These are phyloP conservation scores for Lineus longissimus DNA, from an alignment of 1,140 invertebrate genomes.

Conservation along the genomic window DNA sequence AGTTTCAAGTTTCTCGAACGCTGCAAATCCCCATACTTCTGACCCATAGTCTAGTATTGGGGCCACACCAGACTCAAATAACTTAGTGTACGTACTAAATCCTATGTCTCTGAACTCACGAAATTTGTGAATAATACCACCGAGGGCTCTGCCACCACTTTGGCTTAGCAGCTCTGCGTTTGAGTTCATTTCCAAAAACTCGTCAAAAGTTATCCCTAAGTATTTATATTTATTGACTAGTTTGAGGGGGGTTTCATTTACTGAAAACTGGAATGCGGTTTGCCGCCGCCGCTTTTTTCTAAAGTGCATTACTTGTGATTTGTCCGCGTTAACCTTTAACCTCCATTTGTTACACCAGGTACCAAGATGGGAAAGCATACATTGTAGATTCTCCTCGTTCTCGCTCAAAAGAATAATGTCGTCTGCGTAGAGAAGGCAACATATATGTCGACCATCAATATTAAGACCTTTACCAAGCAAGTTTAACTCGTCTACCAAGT, in stretches of 20 bases:
- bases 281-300: not conserved
- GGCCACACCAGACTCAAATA: constrained; percentile 11
- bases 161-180: constrained; percentile 1
- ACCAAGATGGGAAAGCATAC: constrained; percentile 15
- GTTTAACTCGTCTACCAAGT: constrained; percentile 17
- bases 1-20: constrained; percentile 11
- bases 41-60: constrained; percentile 18
- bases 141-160: constrained; percentile 15
- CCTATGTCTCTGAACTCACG: constrained; percentile 16
- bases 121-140: constrained; percentile 15
- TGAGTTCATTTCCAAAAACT: constrained; percentile 7
- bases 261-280: constrained; percentile 10
- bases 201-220: constrained; percentile 17
- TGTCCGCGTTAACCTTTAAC: constrained; percentile 15
- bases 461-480: constrained; percentile 12
- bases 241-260: constrained; percentile 14
- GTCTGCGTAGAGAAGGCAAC: constrained; percentile 21
- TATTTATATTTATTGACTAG: constrained; percentile 19
- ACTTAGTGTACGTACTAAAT: constrained; percentile 19
- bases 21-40: constrained; percentile 16
- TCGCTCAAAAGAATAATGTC: constrained; percentile 20
- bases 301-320: constrained; percentile 26
- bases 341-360: constrained; percentile 24
- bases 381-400: constrained; percentile 11
- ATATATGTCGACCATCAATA: constrained; percentile 8